Base-by-base conservation (phyloP, 2,797 vertebrate genomes). In the Oophaga sylvatica region DNA sequence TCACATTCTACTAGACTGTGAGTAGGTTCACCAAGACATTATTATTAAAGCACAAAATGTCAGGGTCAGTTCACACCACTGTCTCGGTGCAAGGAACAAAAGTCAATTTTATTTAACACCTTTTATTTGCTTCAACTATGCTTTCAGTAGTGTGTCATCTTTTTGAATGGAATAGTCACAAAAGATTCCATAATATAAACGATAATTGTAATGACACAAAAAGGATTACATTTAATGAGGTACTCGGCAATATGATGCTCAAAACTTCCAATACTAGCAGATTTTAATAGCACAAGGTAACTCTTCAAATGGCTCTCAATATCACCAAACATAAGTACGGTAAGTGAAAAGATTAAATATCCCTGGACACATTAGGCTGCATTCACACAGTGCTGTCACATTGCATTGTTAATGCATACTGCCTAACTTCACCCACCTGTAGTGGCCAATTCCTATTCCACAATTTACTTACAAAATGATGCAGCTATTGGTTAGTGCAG, bases 51-150 rank as follows among this genome's bases (percentile, higher is more conserved):
- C 8, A 75, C 41, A 85, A 81, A 41, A 85, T 81, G 77, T 62
- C 87, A 88, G 81, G 87, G 87, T 13, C 62, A 81, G 22, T 26
- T 17, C 22, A 77, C 22, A 85, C 4, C 60, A 81, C 16, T 16
- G 29, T 81, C 70, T 65, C 12, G 20, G 26, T 9, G 62, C 22
- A 76, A 13, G 1, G 71, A 82, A 82, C 22, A 88, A 84, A n/a
- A 20, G 41, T 67, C 53, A 57, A 19, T 57, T 60, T 48, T 80
- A 84, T 31, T 70, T 31, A 4, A 78, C 19, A 63, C 10, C 56
- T 76, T 12, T 65, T 20, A 53, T 16, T 26, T 26, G 53, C 20
- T 41, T 53, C 60, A 73, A 73, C 11, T 19, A 12, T 15, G 26
- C 13, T 68, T 68, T 29, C 31, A 1, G 26, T n/a, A 68, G 12